Percentiles rank a stretch among this genome's conserved stretches.
phyloP scores from a whole-genome alignment of 2,113 vertebrate species.

The Terrapene triunguis region DNA sequence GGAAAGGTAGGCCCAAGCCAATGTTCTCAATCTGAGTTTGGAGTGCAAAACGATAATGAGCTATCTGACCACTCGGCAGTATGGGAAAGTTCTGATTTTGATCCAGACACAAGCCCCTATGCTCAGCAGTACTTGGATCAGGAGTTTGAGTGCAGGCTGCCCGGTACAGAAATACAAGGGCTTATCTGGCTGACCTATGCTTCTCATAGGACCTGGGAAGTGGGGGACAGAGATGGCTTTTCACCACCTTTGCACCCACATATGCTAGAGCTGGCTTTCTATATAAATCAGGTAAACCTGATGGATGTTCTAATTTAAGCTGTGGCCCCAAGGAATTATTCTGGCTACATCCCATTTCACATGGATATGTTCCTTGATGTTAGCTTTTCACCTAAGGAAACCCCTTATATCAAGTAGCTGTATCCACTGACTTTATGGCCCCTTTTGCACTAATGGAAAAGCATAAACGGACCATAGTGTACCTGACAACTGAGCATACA shows the following conservation, averaged over 20 bases:
- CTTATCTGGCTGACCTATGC: rapidly evolving
- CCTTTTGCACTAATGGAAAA: neutral
- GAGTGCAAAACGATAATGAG: neutral
- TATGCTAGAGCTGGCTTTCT: neutral
- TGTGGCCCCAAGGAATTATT: neutral
- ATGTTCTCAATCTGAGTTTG: neutral
- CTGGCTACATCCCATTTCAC: neutral
- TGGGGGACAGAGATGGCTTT: neutral
- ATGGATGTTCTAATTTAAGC: neutral
- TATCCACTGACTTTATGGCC: neutral
- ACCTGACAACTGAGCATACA: neutral
- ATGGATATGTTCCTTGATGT: neutral
- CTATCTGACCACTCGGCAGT: neutral
- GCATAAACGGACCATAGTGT: neutral
- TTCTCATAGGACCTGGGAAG: neutral
- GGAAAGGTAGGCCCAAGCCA: neutral
- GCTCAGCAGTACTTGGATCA: neutral
- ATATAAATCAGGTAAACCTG: neutral
- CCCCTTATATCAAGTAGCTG: neutral
- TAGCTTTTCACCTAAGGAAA: neutral
- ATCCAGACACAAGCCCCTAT: rapidly evolving
- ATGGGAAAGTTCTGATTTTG: neutral
- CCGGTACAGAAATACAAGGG: neutral
- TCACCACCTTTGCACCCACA: neutral
- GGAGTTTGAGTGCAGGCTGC: neutral